These are phyloP conservation scores for Cuculus canorus DNA, from an alignment of 2,797 vertebrate species.

Conservation along the genomic window DNA sequence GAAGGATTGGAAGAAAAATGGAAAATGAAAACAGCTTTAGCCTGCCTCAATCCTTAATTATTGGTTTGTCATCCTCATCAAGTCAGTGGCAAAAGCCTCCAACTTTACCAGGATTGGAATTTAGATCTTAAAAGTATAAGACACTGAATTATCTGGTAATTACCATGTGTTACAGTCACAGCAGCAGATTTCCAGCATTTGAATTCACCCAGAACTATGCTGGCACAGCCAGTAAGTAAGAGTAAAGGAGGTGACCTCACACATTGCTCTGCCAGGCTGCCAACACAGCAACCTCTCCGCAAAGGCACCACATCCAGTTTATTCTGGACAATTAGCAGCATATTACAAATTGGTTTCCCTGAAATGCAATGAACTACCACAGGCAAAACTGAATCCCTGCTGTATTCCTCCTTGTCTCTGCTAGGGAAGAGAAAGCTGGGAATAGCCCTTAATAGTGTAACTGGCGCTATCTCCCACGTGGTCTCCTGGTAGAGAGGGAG, in stretches of 20 bases:
- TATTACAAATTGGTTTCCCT: not conserved
- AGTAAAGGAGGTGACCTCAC: rapidly evolving
- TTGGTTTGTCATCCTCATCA: not conserved
- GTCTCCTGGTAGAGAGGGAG: not conserved
- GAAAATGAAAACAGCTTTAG: not conserved
- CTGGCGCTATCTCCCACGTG: not conserved
- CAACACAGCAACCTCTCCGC: rapidly evolving
- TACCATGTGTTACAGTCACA: not conserved
- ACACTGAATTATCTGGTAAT: not conserved
- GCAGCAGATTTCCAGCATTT: not conserved
- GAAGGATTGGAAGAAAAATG: not conserved
- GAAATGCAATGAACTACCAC: not conserved
- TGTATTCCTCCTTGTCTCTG: not conserved
- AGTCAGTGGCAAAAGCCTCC: not conserved
- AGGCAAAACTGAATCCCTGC: not conserved
- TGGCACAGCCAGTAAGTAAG: not conserved
- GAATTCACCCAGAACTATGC: not conserved
- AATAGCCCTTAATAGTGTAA: not conserved
- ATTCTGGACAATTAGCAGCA: not conserved
- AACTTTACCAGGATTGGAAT: not conserved
- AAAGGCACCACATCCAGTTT: not conserved
- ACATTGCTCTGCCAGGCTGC: not conserved
- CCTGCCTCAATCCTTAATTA: not conserved
- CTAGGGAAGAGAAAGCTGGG: not conserved
- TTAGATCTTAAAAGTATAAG: not conserved